Conservation (phyloP, 2,888 invertebrate species). For the Dioctria rufipes region DNA sequence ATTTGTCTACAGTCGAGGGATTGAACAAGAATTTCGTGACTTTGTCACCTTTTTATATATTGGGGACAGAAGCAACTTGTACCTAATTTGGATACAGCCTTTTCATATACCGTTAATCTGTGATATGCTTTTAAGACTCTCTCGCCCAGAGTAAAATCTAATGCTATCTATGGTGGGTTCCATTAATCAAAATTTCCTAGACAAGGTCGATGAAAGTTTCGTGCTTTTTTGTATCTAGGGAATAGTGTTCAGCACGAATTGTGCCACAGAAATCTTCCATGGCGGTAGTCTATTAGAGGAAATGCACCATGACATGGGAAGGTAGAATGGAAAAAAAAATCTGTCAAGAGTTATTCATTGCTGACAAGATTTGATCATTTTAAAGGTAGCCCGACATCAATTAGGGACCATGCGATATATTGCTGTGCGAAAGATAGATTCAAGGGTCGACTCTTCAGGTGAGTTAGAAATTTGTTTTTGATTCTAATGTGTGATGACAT, state of each 20-base stretch:
- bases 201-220: conserved; percentile 52
- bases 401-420: conserved; percentile 20
- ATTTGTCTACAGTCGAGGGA: conserved; percentile 52
- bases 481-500: too few species aligned
- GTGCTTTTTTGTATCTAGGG: conserved; percentile 12
- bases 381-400: conserved; percentile 39
- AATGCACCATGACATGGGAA: conserved; percentile 11
- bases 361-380: conserved; percentile 33
- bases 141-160: conserved; percentile 42
- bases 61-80: conserved; percentile 47
- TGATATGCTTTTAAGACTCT: conserved; percentile 42
- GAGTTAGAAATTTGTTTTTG: too few species aligned
- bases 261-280: conserved; percentile 30
- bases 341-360: conserved; percentile 29
- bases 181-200: conserved; percentile 46
- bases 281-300: conserved; percentile 18
- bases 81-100: conserved; percentile 47
- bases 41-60: conserved; percentile 47
- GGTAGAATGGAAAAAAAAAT: neutral
- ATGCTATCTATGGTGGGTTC: neutral
- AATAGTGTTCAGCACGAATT: conserved; percentile 10
- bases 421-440: too few species aligned
- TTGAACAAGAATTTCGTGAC: conserved; percentile 57
- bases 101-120: conserved; percentile 50
- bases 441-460: too few species aligned